Base-by-base conservation (phyloP, 2,797 vertebrate genomes). In the Zalophus californianus region DNA sequence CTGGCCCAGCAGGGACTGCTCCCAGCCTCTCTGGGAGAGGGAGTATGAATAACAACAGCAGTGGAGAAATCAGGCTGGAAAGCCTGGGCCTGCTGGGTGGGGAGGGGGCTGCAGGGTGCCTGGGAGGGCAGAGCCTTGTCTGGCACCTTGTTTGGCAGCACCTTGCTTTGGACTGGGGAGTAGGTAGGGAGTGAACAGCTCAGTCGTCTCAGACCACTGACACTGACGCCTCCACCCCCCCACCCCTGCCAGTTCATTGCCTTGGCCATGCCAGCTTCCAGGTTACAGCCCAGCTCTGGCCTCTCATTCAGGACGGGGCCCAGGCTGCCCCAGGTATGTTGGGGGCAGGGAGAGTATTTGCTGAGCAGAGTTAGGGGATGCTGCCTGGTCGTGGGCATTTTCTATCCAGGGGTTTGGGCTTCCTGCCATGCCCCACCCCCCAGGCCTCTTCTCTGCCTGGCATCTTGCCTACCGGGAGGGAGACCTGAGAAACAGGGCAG, bases 41-140 rank as follows among this genome's bases (percentile, higher is more conserved):
- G 48, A 41, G 44, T 89, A 90, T 95, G 92, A 96, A 95, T 96
- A 89, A 94, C 96, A 97, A 52, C 86, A 91, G 92, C 78, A 75
- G 78, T 91, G 44, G 86, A 82, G 79, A 94, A 82, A 91, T 94
- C 35, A 3, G 82, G 52, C 83, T 77, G 92, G 84, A 91, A 94
- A 85, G 52, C 78, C 32, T 32, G 18, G 41, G 44, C 89, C 73
- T 82, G 90, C 72, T 56, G 62, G 72, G 25, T 93, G 54, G 87
- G 96, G 91, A 79, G 83, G 62, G 88, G 86, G 18, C 80, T n/a
- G 1, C 77, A 48, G 44, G 85, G 35, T 64, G 72, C 90, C 75
- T 10, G 52, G 32, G 38, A 94, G 60, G 82, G 38, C 23, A 25
- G 89, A 87, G 75, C 35, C 12, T 58, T 23, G 77, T 84, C 94